These are phyloP conservation scores for Drosophila pectinifera DNA, from an alignment of 1,140 invertebrate genomes.

Conservation along the genomic window DNA sequence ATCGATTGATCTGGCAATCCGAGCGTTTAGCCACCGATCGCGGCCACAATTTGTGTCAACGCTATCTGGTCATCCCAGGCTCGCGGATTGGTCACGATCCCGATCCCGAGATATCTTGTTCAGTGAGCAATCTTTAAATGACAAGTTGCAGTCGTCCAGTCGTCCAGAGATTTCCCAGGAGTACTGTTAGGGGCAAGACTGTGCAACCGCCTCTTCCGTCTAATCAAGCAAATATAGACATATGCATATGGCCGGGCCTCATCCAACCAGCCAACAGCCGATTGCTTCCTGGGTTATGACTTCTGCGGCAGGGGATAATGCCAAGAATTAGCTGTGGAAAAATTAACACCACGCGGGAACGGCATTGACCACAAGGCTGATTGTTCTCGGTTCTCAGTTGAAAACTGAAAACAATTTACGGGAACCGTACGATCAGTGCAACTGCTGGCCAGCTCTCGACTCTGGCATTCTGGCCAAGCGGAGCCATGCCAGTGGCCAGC, in stretches of 20 bases:
- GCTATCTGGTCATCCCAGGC: neutral
- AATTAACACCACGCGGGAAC: slow-evolving; percentile 76
- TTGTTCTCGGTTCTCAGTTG: slow-evolving; percentile 42
- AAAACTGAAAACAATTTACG: slow-evolving; percentile 74
- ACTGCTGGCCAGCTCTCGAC: slow-evolving; percentile 10
- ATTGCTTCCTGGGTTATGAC: slow-evolving; percentile 79
- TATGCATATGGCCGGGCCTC: slow-evolving; percentile 35
- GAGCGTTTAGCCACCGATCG: slow-evolving; percentile 11
- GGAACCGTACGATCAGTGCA: slow-evolving; percentile 62
- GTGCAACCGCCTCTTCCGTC: slow-evolving; percentile 45
- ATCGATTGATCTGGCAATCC: slow-evolving; percentile 21
- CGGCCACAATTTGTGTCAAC: slow-evolving; percentile 40
- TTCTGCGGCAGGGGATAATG: slow-evolving; percentile 70
- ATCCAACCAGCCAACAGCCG: slow-evolving; percentile 5
- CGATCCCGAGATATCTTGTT: slow-evolving; percentile 11
- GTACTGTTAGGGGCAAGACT: slow-evolving; percentile 24
- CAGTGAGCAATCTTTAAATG: slow-evolving; percentile 21
- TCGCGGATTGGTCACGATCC: slow-evolving; percentile 14
- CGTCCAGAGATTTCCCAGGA: slow-evolving; percentile 47
- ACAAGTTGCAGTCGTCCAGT: slow-evolving; percentile 18
- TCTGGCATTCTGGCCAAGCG: slow-evolving; percentile 35
- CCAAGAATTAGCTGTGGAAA: slow-evolving; percentile 81
- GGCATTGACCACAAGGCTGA: slow-evolving; percentile 69
- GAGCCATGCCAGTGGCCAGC: slow-evolving; percentile 21
- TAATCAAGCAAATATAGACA: slow-evolving; percentile 50